Base-by-base conservation (phyloP, 2,797 vertebrate genomes). In the Threskiornis aethiopicus region DNA sequence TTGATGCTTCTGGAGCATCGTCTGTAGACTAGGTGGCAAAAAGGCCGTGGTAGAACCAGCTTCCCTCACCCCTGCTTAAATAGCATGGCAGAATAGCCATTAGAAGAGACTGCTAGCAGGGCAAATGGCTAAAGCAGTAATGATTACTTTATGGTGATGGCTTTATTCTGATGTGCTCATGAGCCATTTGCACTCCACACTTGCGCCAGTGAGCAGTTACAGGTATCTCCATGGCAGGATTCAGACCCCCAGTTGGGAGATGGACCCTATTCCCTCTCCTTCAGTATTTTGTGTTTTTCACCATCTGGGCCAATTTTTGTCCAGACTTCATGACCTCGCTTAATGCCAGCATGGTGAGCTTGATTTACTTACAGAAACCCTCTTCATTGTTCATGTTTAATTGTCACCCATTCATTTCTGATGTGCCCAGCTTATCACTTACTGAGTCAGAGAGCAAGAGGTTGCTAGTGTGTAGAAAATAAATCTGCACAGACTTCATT, bases 401-500 rank as follows among this genome's bases (percentile, higher is more conserved):
- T 97, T 97, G 96, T 87, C 77, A 84, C 59, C 51, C 62, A 44
- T 94, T 97, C 35, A 44, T 96, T 97, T 96, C 78, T 97, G 75
- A 92, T 95, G 47, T 95, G 90, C 79, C 85, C 84, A 54, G 80
- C 79, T 98, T 92, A 97, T 97, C 95, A 92, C 61, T 97, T 87
- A 97, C 59, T 97, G 93, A 95, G 90, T 86, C 89, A 72, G 80
- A 95, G 81, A 90, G 89, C 72, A 96, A 97, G 88, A 97, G 89
- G 64, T 94, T 96, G 54, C 70, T 97, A 90, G 91, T 92, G 93
- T 90, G 85, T 61, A 88, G 77, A 95, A 97, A 92, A 95, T 96
- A 97, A 97, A 97, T 97, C 96, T 98, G 52, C 87, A 65, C 62
- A 75, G 97, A 80, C 93, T 95, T 97, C 83, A 78, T 98, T 97